Conservation (phyloP, 2,113 vertebrate genomes). For the Campylorhamphus procurvoides region DNA sequence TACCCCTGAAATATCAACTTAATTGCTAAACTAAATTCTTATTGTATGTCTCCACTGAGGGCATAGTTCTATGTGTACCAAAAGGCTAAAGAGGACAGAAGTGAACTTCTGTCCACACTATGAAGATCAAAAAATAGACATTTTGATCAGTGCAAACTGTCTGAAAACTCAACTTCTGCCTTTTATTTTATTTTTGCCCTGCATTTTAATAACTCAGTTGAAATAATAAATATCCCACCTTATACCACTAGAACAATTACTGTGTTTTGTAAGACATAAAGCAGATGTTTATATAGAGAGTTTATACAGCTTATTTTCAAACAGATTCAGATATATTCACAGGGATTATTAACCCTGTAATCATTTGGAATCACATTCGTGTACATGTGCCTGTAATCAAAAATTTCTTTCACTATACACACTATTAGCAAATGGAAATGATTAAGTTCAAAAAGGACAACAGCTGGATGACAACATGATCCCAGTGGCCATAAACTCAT, state of each 20-base stretch:
- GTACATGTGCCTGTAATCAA: fast-evolving
- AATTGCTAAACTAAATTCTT: background rate
- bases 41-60: background rate
- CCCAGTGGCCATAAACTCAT: background rate
- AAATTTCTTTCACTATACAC: background rate
- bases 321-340: background rate
- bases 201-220: background rate
- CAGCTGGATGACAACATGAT: background rate
- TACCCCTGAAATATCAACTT: background rate
- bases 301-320: background rate
- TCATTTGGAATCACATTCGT: background rate
- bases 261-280: background rate
- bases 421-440: background rate
- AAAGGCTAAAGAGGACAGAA: background rate
- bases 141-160: background rate
- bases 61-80: background rate
- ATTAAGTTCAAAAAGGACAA: background rate
- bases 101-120: background rate
- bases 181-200: background rate
- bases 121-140: background rate
- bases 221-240: background rate
- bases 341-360: background rate
- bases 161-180: background rate
- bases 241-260: background rate
- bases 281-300: background rate